Base-by-base conservation (phyloP, 1,140 invertebrate genomes). In the Adelges cooleyi region DNA sequence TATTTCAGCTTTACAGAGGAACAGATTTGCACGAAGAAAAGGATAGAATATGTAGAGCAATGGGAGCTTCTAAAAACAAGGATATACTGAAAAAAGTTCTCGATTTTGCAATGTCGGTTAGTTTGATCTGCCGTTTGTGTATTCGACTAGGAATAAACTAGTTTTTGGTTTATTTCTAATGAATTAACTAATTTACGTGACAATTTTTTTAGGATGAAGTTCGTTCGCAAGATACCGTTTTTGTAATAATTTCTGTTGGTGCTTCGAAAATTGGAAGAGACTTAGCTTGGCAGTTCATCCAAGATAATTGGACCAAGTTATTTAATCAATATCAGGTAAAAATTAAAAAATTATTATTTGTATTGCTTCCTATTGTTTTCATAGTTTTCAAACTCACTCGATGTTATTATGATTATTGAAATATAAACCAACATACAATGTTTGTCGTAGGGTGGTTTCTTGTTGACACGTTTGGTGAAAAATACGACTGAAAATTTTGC, bases 1-100 rank as follows among this genome's bases (percentile, higher is more conserved):
- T 65, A 66, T 71, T 75, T 25, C 67, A 82, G 79, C 74, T 98
- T 51, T 95, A 94, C 75, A 81, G 86, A 68, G 82, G 86, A 40
- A 82, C 86, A 9, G 91, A 94, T 75, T 79, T 95, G 54, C 87
- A 92, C 67, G 94, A 98, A 75, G 92, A 98, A 73, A 94, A 94
- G 74, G 86, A 93, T 71, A 81, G 93, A 70, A 89, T 96, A 69
- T 82, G 87, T 22, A 77, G 86, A 44, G 82, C 89, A 0, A 79
- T 97, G 18, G 92, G 91, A 23, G 82, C 85, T 38, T 82, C 87
- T 18, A 81, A 80, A 48, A 83, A 93, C 72, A 76, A 81, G 2
- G 77, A 77, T 23, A 75, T 93, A 22, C 77, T 95, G 42, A 77
- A 80, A 6, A 82, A 84, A 71, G 87, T 93, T n/a, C 77, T 97